Base-by-base conservation (phyloP, 2,888 invertebrate species). In the Automeris io region DNA sequence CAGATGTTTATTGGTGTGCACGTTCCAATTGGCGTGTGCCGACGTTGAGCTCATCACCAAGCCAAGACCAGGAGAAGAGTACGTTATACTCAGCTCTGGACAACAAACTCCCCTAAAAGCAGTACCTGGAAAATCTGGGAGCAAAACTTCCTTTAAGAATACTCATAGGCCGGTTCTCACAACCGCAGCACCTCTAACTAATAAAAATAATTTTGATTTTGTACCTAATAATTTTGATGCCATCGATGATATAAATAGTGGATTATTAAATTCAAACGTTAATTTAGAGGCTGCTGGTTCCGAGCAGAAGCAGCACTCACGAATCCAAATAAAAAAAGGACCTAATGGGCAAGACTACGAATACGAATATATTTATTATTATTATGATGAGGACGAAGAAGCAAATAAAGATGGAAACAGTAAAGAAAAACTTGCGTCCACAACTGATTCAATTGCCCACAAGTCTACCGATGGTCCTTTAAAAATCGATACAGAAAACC, bases 321-420 rank as follows among this genome's bases (percentile, higher is more conserved):
- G 92, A 43, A 92, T 93, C 52, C 92, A 95, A 87, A 91, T 95
- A 21, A 95, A 95, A 61, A 95, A 95, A 63, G 95, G 94, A 8
- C 94, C 95, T 1, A 95, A 95, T 60, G 95, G 95, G 1, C 93
- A 95, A 70, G 95, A 96, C 63, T 95, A 95, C 62, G 96, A 96
- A 70, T 96, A 95, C 62, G 96, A 96, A 68, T 96, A 96, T 64
- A 93, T 96, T 18, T 96, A 96, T 63, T 96, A 96, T 64, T 96
- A 96, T 58, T 94, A 94, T 55, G 95, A 95, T 55, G 95, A 95
- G 49, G 94, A 94, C 2, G 93, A 93, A 12, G 91, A 90, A 33
- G 50, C 46, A 16, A 77, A 79, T 46, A 88, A 87, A 43, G 72
- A 74, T 7, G 61, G 61, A 18, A 69, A 71, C 29, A 51, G 50